These are phyloP conservation scores for Chaetops frenatus DNA, from an alignment of 2,113 vertebrate species.

Conservation along the genomic window DNA sequence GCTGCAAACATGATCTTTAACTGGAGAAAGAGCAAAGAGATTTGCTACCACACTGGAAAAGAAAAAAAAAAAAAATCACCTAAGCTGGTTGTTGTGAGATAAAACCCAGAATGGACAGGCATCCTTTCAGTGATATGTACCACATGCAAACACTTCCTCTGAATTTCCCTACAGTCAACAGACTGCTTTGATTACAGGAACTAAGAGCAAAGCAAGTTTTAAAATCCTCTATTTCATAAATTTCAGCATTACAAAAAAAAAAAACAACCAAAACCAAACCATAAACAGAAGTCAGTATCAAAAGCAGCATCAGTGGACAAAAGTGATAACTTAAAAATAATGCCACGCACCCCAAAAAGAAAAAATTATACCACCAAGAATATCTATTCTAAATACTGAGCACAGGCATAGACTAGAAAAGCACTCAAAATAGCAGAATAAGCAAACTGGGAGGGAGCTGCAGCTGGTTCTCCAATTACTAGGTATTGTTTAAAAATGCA, in stretches of 20 bases:
- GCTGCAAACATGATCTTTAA: slow-evolving; percentile 7
- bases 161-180: neutral
- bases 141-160: neutral
- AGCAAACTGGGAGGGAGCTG: slow-evolving; percentile 16
- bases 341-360: neutral
- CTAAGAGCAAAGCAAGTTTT: neutral
- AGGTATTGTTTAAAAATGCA: slow-evolving; percentile 49
- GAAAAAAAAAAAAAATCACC: neutral
- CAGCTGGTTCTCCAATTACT: slow-evolving; percentile 60
- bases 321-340: neutral
- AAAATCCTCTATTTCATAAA: neutral
- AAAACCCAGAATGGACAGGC: neutral
- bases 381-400: neutral
- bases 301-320: neutral
- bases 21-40: neutral
- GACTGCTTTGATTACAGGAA: neutral
- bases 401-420: neutral
- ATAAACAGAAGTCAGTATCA: neutral
- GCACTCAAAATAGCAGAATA: slow-evolving; percentile 28
- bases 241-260: neutral
- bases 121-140: neutral
- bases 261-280: no score
- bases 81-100: neutral
- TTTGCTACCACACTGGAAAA: neutral
- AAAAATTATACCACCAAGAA: neutral